A percentile compares a stretch with the other conserved stretches of the same genome.
These are phyloP conservation scores for Thamnaconus septentrionalis DNA, from an alignment of 2,113 vertebrate genomes.

Conservation along the genomic window DNA sequence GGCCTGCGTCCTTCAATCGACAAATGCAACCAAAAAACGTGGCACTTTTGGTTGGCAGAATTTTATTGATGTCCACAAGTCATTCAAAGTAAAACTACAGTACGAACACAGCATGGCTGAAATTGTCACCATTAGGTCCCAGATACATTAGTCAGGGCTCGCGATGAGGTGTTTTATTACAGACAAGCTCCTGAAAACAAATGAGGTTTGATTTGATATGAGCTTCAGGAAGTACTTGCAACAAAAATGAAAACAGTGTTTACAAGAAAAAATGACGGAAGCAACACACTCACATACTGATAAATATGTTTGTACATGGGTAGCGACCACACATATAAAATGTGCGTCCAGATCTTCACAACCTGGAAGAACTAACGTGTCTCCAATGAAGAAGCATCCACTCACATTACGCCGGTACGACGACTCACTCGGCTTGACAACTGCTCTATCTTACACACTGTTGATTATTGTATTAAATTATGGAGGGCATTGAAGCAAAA, in stretches of 20 bases:
- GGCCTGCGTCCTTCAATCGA: no score
- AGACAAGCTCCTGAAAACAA: conserved; percentile 7
- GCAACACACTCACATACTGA: conserved; percentile 10
- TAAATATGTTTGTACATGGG: conserved; percentile 22
- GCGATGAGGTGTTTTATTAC: not conserved
- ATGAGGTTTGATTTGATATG: not conserved
- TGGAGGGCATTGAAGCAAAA: conserved; percentile 18
- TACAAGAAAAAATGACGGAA: not conserved
- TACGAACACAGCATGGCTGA: conserved; percentile 12
- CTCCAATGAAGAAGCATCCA: not conserved
- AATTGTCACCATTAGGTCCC: conserved; percentile 38
- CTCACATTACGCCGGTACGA: conserved; percentile 12
- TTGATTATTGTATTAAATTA: not conserved
- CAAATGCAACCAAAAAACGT: no score
- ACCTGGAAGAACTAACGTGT: conserved; percentile 10
- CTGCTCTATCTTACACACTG: no score
- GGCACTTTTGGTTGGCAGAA: no score
- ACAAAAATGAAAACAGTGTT: conserved; percentile 7
- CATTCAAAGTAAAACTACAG: conserved; percentile 17
- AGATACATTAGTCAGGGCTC: conserved; percentile 5
- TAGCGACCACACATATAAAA: not conserved
- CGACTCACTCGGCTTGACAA: not conserved
- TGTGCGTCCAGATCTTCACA: not conserved
- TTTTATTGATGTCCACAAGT: no score
- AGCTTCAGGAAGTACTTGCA: conserved; percentile 6